phyloP scores from a whole-genome alignment of 2,888 invertebrate species.

The Muschampia plurimacula region DNA sequence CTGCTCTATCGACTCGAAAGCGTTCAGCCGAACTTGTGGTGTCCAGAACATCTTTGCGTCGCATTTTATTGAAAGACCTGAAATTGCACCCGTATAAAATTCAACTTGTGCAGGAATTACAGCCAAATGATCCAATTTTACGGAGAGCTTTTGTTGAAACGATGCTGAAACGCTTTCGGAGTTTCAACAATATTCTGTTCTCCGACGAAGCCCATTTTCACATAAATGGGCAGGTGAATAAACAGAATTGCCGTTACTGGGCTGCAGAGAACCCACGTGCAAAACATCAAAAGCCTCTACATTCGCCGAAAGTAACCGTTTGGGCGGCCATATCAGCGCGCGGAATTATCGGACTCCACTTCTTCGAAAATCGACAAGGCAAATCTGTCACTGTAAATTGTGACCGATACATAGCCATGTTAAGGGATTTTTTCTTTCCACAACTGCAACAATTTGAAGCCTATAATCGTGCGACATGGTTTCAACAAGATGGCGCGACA shows the following conservation, averaged over 20 bases:
- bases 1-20: constrained; percentile 43
- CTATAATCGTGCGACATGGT: constrained; percentile 11
- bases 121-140: constrained; percentile 39
- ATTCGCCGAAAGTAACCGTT: constrained; percentile 42
- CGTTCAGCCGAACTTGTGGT: constrained; percentile 44
- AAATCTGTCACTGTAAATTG: constrained; percentile 14
- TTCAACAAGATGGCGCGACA: constrained; percentile 17
- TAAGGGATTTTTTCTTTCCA: constrained; percentile 39
- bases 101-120: constrained; percentile 43
- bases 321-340: constrained; percentile 44
- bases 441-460: constrained; percentile 2
- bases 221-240: constrained; percentile 25
- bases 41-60: constrained; percentile 44
- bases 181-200: constrained; percentile 21
- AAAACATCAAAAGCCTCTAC: constrained; percentile 43
- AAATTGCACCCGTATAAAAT: constrained; percentile 42
- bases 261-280: constrained; percentile 37
- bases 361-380: constrained; percentile 41
- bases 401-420: constrained; percentile 41
- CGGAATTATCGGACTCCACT: constrained; percentile 45
- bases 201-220: constrained; percentile 27
- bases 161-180: constrained; percentile 33
- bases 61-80: constrained; percentile 40
- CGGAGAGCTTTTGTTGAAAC: constrained; percentile 32
- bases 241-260: constrained; percentile 42